Conservation (phyloP, 2,113 vertebrate species). For the Pollachius pollachius region DNA sequence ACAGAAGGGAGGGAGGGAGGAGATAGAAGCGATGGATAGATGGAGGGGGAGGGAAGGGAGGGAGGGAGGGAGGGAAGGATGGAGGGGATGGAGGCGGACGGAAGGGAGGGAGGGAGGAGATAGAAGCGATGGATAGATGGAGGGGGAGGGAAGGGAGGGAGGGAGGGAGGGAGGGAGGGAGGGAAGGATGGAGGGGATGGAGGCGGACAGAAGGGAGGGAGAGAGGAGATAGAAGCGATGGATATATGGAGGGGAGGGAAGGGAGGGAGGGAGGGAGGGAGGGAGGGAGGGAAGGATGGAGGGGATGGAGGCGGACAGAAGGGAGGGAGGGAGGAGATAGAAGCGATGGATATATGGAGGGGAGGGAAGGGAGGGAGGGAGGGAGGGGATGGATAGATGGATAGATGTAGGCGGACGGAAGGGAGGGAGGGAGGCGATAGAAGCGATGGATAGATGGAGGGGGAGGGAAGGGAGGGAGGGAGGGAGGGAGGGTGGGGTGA, state of each 20-base stretch:
- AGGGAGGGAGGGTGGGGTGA: background rate
- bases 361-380: background rate
- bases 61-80: background rate
- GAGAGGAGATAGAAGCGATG: too few species aligned
- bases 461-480: background rate
- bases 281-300: background rate
- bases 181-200: background rate
- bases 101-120: background rate
- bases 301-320: background rate
- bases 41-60: too few species aligned
- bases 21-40: too few species aligned
- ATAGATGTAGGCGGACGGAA: conserved; percentile 3
- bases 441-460: background rate
- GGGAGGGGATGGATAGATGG: background rate
- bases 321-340: background rate
- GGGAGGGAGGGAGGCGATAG: too few species aligned
- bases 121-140: conserved; percentile 81
- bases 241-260: background rate
- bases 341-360: conserved; percentile 85
- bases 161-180: background rate
- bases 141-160: conserved; percentile 45
- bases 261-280: background rate
- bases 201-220: background rate
- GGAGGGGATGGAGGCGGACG: too few species aligned
- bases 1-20: background rate